Percentiles rank a stretch among this genome's conserved stretches.
phyloP scores from a whole-genome alignment of 2,797 vertebrate species.

The Mus spretus region DNA sequence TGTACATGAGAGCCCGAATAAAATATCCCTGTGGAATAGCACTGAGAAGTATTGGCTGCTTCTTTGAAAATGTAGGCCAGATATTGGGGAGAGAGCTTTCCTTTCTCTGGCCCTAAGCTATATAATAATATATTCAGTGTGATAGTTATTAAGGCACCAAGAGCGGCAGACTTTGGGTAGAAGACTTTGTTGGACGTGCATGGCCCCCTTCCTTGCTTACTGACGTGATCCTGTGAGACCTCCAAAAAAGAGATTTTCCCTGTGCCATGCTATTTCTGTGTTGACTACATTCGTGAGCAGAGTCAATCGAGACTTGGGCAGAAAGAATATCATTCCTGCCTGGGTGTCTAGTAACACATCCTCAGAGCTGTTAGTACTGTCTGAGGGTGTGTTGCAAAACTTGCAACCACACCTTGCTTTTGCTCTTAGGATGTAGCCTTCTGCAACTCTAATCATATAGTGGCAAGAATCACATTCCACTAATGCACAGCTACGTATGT shows the following conservation, averaged over 20 bases:
- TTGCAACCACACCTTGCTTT: no score
- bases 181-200: not conserved
- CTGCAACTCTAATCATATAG: no score
- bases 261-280: not conserved
- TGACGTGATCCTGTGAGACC: not conserved
- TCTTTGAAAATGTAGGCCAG: not conserved
- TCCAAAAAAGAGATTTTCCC: no score
- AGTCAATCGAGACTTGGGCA: no score
- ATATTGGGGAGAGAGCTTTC: no score
- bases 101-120: no score
- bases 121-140: no score
- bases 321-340: not conserved
- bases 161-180: not conserved
- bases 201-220: not conserved
- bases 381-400: not conserved
- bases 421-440: no score
- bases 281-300: not conserved
- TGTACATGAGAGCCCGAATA: not conserved
- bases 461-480: no score
- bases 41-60: not conserved
- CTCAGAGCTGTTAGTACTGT: no score
- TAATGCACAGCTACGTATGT: no score
- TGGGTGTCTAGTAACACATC: not conserved
- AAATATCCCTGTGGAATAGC: not conserved
- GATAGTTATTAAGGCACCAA: no score